These are phyloP conservation scores for Dromiciops gliroides DNA, from an alignment of 2,113 vertebrate species.

Conservation along the genomic window DNA sequence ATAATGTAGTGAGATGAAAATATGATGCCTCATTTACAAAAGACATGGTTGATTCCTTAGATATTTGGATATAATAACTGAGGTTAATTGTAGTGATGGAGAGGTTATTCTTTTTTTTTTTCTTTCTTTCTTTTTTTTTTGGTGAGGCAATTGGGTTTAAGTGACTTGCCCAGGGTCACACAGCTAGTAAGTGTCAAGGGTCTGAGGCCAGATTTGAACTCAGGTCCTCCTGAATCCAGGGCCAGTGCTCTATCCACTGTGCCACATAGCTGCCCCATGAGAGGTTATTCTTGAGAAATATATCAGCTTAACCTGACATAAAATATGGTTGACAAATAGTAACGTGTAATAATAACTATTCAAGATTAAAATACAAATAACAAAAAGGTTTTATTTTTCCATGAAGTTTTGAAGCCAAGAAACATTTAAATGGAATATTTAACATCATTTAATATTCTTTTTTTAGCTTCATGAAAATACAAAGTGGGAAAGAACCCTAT, in stretches of 20 bases:
- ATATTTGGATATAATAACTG: neutral
- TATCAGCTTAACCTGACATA: neutral
- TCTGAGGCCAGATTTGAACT: too few species aligned
- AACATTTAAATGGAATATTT: neutral
- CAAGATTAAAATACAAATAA: conserved; percentile 15
- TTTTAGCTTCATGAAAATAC: neutral
- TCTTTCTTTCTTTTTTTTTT: too few species aligned
- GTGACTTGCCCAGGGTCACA: too few species aligned
- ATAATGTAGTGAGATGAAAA: neutral
- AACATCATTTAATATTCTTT: conserved; percentile 1
- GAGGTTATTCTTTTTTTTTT: neutral
- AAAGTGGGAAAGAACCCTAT: neutral
- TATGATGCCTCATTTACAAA: neutral
- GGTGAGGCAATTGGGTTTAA: too few species aligned
- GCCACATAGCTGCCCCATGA: neutral
- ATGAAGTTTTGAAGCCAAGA: conserved; percentile 23
- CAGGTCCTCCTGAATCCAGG: too few species aligned
- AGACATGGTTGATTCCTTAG: neutral
- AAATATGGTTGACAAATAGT: neutral
- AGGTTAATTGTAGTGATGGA: neutral
- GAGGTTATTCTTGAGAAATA: neutral
- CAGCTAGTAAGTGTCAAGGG: too few species aligned
- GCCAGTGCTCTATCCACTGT: too few species aligned
- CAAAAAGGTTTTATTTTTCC: conserved; percentile 28
- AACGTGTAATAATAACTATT: neutral